A percentile compares a stretch with the other conserved stretches of the same genome.
Evolutionary conservation across 1,140 invertebrate species (phyloP).

Genomic region (Globodera rostochiensis): DNA sequence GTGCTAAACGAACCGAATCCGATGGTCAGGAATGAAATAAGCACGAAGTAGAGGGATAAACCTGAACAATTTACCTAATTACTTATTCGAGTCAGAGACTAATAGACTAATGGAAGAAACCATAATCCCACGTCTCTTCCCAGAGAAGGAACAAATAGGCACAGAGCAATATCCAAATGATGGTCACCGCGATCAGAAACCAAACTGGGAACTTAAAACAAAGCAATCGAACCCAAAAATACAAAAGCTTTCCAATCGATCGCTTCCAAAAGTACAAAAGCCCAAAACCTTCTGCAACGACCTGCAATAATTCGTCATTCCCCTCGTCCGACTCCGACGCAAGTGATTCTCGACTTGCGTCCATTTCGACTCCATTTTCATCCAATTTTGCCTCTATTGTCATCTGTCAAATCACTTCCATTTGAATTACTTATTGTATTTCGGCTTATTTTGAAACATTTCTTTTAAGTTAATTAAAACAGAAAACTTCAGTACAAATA

Average conservation of each 20-base stretch:
- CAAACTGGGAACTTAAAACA: conserved; percentile 48
- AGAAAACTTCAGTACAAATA: no score
- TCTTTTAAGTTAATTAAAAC: background rate
- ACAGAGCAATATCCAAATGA: conserved; percentile 53
- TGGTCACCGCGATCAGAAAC: conserved; percentile 50
- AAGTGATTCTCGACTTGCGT: background rate
- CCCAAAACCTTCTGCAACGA: background rate
- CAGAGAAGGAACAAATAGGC: conserved; percentile 54
- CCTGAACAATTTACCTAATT: conserved; percentile 37
- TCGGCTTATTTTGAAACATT: background rate
- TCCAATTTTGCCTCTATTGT: conserved; percentile 23
- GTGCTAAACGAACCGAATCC: conserved; percentile 35
- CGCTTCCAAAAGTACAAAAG: background rate
- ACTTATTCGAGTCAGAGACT: background rate
- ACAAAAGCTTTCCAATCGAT: no score
- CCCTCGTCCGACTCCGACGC: conserved; percentile 41
- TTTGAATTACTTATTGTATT: background rate
- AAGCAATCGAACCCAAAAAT: background rate
- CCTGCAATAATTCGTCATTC: conserved; percentile 40
- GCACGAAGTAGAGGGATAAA: conserved; percentile 49
- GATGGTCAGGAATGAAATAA: conserved; percentile 54
- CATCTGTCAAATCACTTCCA: conserved; percentile 12
- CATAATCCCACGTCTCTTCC: conserved; percentile 56
- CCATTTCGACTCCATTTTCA: conserved; percentile 19
- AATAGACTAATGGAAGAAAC: conserved; percentile 19